These are phyloP conservation scores for Drosophila tripunctata DNA, from an alignment of 2,888 invertebrate genomes.

Conservation along the genomic window DNA sequence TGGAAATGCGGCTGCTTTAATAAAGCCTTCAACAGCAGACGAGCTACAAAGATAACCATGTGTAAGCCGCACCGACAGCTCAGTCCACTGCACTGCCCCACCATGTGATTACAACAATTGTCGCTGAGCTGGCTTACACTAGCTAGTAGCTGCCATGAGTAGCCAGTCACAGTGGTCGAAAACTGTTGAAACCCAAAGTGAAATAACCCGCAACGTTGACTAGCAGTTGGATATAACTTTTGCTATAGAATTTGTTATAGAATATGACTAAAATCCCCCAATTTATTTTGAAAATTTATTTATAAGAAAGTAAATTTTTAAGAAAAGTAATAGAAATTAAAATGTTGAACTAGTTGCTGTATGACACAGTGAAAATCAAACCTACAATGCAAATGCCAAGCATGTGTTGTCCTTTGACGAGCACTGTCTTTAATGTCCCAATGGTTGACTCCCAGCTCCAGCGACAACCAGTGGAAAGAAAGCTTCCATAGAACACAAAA, in stretches of 20 bases:
- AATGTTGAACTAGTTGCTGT: neutral
- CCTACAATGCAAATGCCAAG: neutral
- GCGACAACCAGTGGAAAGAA: slow-evolving; percentile 19
- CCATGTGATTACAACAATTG: slow-evolving; percentile 55
- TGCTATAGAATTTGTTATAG: no score
- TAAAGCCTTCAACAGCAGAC: slow-evolving; percentile 71
- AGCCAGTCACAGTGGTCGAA: slow-evolving; percentile 26
- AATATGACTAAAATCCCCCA: no score
- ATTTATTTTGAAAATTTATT: no score
- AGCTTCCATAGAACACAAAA: slow-evolving; percentile 1
- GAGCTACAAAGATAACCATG: slow-evolving; percentile 57
- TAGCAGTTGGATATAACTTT: no score
- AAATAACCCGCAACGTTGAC: no score
- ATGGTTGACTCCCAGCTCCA: slow-evolving; percentile 34
- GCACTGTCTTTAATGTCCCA: slow-evolving; percentile 51
- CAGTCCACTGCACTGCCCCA: slow-evolving; percentile 6
- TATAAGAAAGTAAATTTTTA: no score
- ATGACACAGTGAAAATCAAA: slow-evolving; percentile 1
- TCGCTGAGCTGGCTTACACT: slow-evolving; percentile 19
- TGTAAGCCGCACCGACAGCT: slow-evolving; percentile 21
- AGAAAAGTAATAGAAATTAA: no score
- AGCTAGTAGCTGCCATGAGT: slow-evolving; percentile 29
- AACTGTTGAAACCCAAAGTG: neutral
- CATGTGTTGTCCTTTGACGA: slow-evolving; percentile 31
- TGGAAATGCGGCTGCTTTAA: slow-evolving; percentile 51